Conservation (phyloP, 2,797 vertebrate species). For the Pangasius krempfi region DNA sequence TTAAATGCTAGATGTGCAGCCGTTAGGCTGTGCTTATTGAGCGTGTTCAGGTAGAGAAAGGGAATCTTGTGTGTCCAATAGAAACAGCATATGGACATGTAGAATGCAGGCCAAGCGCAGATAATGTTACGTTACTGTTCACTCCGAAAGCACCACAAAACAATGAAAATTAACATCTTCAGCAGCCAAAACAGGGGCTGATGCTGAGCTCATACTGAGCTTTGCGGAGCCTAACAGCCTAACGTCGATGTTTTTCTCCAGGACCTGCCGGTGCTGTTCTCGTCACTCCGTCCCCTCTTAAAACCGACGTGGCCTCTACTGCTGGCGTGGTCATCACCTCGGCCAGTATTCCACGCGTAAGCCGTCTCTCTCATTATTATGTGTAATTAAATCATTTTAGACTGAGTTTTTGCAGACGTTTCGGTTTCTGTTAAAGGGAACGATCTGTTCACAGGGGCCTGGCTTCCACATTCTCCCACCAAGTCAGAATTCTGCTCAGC, state of each 20-base stretch:
- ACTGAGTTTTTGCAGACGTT: slow-evolving; percentile 14
- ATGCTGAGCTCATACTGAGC: background rate
- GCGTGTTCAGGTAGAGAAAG: background rate
- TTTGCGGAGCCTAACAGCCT: background rate
- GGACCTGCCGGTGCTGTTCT: slow-evolving; percentile 85
- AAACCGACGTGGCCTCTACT: slow-evolving; percentile 82
- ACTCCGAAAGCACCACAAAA: background rate
- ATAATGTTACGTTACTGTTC: background rate
- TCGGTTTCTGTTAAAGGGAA: slow-evolving; percentile 1
- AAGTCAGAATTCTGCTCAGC: slow-evolving; percentile 73
- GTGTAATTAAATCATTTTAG: background rate
- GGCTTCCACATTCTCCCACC: slow-evolving; percentile 82
- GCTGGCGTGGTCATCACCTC: slow-evolving; percentile 84
- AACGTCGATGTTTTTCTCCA: slow-evolving; percentile 42
- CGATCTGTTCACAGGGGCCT: slow-evolving; percentile 66
- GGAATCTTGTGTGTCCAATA: background rate
- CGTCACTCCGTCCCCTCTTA: slow-evolving; percentile 84
- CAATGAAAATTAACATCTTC: background rate
- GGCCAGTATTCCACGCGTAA: slow-evolving; percentile 83
- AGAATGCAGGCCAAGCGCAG: background rate
- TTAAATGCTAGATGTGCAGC: background rate
- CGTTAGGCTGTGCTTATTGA: background rate
- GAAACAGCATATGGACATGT: background rate
- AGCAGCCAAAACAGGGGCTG: background rate
- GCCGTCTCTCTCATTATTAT: slow-evolving; percentile 41